Base-by-base conservation (phyloP, 2,113 vertebrate genomes). In the Sorex fumeus region DNA sequence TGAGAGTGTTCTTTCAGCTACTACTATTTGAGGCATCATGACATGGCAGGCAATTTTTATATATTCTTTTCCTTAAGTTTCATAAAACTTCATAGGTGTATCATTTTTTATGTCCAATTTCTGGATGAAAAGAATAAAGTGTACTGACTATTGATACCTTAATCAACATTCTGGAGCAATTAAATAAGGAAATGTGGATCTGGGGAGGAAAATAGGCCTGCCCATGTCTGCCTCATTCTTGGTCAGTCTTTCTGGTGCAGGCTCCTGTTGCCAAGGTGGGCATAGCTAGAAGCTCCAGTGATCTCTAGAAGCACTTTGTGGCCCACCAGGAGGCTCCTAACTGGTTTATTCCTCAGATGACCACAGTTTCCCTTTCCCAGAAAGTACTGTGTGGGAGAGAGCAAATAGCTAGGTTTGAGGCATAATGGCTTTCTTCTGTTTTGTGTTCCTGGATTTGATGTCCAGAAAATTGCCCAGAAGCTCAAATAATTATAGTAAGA, bases 401-500 rank as follows among this genome's bases (percentile, higher is more conserved):
- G 84, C 82, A 96, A 97, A 96, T 93, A 96, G 87, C 91, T 83
- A 85, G 94, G 87, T 95, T 96, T 94, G 84, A 71, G 96, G 82
- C 76, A 88, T 94, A 90, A 96, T 95, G 94, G 87, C 43, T 96
- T 97, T 87, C 95, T 93, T 96, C 95, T 95, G 93, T 91, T 97
- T 96, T 88, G 60, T 94, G 91, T 95, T 96, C 95, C 77, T 62
- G 93, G 95, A 94, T 94, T 90, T 96, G 93, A 94, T 88, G 87
- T 69, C 28, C 86, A 95, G 88, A 88, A 92, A 70, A 94, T 85
- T 93, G 84, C 94, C 74, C 93, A 86, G 93, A 93, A 96, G 87
- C 93, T 96, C 95, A 92, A 95, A 93, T 96, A 93, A 97, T 96
- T 96, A 96, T 75, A 97, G 96, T 93, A 67, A 87, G 84, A 80